Conservation (phyloP, 2,888 invertebrate species). For the Ariolimax columbianus region DNA sequence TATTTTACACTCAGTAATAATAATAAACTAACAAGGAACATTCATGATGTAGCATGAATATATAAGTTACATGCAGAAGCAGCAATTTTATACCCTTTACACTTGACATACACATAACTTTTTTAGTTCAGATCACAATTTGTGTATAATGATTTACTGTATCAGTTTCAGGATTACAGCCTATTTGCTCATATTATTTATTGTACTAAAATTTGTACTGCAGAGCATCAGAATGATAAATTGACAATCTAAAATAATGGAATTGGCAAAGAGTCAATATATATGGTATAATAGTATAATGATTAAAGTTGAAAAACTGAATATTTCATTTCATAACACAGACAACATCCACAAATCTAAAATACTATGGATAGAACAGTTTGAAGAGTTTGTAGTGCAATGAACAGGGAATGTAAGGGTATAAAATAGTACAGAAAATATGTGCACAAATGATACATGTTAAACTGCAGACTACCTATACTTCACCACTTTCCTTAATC, state of each 20-base stretch:
- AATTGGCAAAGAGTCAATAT: not conserved
- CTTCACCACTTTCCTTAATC: not conserved
- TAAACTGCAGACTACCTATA: slow-evolving; percentile 6
- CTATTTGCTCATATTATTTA: not conserved
- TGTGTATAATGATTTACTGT: not conserved
- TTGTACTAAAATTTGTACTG: not conserved
- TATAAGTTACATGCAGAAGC: not conserved
- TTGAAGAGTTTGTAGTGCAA: not conserved
- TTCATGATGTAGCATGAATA: not conserved
- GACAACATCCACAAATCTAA: slow-evolving; percentile 1
- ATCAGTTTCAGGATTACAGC: not conserved
- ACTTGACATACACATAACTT: not conserved
- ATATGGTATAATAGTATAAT: too few species aligned
- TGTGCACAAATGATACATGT: not conserved
- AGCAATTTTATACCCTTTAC: not conserved
- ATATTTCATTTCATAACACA: not conserved
- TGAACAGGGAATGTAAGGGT: slow-evolving; percentile 2
- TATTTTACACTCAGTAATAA: not conserved
- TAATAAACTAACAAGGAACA: not conserved
- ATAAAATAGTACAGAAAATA: not conserved
- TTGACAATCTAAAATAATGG: not conserved
- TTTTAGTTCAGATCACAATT: not conserved
- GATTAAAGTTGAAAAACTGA: too few species aligned
- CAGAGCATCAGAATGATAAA: not conserved
- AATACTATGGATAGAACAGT: not conserved